phyloP scores from a whole-genome alignment of 2,797 vertebrate species.

The Gymnoscopelus microlampas region DNA sequence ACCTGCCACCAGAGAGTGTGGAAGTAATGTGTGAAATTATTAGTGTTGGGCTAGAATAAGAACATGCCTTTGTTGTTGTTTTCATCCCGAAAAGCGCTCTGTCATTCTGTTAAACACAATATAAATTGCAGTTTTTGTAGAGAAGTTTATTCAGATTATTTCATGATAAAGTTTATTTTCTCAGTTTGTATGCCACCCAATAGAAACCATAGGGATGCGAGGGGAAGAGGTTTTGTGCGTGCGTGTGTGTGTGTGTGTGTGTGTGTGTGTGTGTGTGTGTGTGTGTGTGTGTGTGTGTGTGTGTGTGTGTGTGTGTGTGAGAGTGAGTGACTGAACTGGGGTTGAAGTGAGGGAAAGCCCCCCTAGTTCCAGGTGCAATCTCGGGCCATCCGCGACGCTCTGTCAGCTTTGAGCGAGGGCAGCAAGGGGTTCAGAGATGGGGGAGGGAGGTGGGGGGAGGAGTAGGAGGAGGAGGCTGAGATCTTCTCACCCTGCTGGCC shows the following conservation, averaged over 20 bases:
- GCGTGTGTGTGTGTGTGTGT: conserved; percentile 34
- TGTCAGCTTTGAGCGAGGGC: conserved; percentile 70
- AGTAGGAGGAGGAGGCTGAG: conserved; percentile 42
- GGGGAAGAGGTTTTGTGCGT: conserved; percentile 9
- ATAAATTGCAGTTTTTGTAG: too few relatives aligned
- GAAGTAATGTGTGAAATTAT: too few relatives aligned
- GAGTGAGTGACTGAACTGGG: conserved; percentile 4
- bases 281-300: conserved; percentile 31
- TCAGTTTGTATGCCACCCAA: conserved; percentile 1
- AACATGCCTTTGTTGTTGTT: too few relatives aligned
- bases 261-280: conserved; percentile 28
- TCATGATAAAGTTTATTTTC: not conserved
- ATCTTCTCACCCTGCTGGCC: conserved; percentile 71
- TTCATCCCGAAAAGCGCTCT: too few relatives aligned
- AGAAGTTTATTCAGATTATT: too few relatives aligned
- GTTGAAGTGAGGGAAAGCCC: conserved; percentile 45
- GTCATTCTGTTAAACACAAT: too few relatives aligned
- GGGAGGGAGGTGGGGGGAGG: conserved; percentile 20
- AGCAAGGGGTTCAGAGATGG: conserved; percentile 59
- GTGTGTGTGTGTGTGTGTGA: conserved; percentile 35
- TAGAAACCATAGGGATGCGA: conserved; percentile 30
- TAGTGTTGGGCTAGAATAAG: too few relatives aligned
- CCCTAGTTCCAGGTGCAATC: conserved; percentile 75
- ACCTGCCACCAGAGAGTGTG: too few relatives aligned
- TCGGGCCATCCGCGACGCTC: conserved; percentile 82